These are phyloP conservation scores for Nymphalis polychloros DNA, from an alignment of 2,888 invertebrate genomes.

Conservation along the genomic window DNA sequence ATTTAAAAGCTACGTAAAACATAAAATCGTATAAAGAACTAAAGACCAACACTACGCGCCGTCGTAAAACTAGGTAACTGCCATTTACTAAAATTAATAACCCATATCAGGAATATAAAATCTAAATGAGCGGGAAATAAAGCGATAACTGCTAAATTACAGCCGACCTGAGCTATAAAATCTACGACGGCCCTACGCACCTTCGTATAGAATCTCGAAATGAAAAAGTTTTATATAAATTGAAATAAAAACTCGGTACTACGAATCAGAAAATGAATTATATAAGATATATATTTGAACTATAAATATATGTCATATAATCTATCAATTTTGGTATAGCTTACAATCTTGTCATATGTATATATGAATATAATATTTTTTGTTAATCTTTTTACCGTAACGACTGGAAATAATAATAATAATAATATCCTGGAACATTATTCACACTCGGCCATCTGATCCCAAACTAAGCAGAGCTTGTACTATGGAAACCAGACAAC, in stretches of 20 bases:
- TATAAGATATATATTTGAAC: too few species aligned
- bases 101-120: conserved; percentile 74
- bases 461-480: too few species aligned
- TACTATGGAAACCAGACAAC: too few species aligned
- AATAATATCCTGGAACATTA: too few species aligned
- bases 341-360: background rate
- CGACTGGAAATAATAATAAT: too few species aligned
- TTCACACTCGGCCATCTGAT: too few species aligned
- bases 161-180: conserved; percentile 55
- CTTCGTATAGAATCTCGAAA: background rate
- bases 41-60: conserved; percentile 44
- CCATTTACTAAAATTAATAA: conserved; percentile 77
- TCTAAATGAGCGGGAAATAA: conserved; percentile 77
- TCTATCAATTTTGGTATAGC: background rate
- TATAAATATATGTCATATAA: too few species aligned
- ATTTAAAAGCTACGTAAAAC: conserved; percentile 23
- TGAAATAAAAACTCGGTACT: too few species aligned
- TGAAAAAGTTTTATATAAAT: background rate
- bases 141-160: conserved; percentile 72
- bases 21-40: conserved; percentile 48
- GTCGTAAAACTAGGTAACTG: conserved; percentile 60
- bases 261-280: too few species aligned
- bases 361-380: background rate
- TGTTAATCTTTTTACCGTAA: too few species aligned
- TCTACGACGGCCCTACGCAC: background rate